Conservation (phyloP, 2,113 vertebrate genomes). For the Muscicapa adusta region DNA sequence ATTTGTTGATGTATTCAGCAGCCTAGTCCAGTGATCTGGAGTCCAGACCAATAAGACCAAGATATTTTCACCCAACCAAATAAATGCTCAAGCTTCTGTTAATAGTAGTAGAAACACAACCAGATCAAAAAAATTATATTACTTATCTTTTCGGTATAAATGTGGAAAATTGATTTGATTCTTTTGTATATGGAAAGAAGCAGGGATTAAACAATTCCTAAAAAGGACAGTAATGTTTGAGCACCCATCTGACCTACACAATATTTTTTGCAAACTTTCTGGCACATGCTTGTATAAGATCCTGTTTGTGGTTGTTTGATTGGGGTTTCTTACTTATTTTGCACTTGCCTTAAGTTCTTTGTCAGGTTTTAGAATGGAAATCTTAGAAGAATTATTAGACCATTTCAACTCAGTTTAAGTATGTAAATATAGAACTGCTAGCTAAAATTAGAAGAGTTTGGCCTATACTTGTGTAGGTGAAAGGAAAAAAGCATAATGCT, state of each 20-base stretch:
- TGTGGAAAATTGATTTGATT: neutral
- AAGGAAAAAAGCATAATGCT: neutral
- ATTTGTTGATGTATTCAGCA: neutral
- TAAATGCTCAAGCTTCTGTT: neutral
- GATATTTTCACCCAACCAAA: neutral
- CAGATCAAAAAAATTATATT: neutral
- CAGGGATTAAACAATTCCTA: neutral
- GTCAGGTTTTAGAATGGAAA: neutral
- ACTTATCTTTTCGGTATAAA: neutral
- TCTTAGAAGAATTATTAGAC: neutral
- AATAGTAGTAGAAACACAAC: neutral
- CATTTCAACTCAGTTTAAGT: neutral
- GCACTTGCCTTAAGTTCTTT: neutral
- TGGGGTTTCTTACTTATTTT: neutral
- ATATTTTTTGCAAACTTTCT: neutral
- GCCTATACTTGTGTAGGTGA: neutral
- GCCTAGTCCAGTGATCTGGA: neutral
- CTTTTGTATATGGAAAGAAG: neutral
- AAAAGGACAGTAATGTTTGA: neutral
- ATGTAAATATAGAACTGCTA: neutral
- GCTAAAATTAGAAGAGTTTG: neutral
- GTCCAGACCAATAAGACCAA: neutral
- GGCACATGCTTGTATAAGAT: neutral
- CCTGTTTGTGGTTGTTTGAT: accelerated
- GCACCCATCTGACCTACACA: neutral